phyloP scores from a whole-genome alignment of 1,140 invertebrate species.

The Tetraneura akinire region DNA sequence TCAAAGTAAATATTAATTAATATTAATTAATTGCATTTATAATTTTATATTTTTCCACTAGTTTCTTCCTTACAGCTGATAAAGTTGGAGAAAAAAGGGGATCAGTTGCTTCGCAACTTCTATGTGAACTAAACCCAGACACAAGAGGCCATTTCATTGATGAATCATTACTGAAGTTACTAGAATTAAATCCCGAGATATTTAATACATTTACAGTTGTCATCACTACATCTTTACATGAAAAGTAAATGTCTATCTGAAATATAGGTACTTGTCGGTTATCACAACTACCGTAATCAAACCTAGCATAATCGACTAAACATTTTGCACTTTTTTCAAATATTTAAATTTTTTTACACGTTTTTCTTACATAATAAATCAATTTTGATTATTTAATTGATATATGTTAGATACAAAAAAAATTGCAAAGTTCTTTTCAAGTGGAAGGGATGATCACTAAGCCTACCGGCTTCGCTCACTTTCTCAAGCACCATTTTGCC shows the following conservation, averaged over 20 bases:
- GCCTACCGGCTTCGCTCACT: no score
- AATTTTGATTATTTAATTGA: no score
- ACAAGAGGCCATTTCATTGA: slow-evolving; percentile 90
- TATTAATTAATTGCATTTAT: neutral
- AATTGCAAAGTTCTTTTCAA: no score
- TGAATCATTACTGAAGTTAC: slow-evolving; percentile 80
- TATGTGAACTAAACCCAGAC: slow-evolving; percentile 91
- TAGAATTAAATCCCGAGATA: slow-evolving; percentile 84
- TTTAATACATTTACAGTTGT: slow-evolving; percentile 88
- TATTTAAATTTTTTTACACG: no score
- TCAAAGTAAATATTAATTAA: slow-evolving; percentile 72
- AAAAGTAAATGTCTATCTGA: slow-evolving; percentile 81
- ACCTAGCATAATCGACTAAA: no score
- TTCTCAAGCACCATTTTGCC: no score
- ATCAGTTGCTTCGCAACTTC: slow-evolving; percentile 75
- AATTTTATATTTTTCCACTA: slow-evolving; percentile 58
- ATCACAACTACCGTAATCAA: no score
- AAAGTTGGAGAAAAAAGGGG: slow-evolving; percentile 82
- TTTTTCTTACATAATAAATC: no score
- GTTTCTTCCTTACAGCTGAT: slow-evolving; percentile 84
- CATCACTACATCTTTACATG: slow-evolving; percentile 79
- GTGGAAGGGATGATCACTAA: no score
- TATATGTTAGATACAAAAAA: no score
- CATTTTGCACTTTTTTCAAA: no score
- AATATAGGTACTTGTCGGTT: no score